Evolutionary conservation across 2,888 invertebrate genomes (phyloP).

Genomic region (Sisyra terminalis): DNA sequence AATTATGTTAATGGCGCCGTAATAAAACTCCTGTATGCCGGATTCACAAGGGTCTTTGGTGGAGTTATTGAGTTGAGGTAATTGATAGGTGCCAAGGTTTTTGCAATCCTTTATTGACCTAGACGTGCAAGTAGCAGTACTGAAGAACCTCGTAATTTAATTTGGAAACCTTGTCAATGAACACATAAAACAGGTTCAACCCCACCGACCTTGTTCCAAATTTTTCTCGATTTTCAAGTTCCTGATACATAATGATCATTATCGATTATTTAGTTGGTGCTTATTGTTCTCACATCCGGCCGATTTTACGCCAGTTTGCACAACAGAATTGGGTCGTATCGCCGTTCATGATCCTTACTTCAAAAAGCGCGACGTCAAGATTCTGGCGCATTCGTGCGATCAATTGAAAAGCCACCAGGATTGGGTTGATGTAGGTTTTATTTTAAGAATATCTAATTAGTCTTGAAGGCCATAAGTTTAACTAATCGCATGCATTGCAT

Average conservation of each 20-base stretch:
- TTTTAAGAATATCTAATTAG: no score
- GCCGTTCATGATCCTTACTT: slow-evolving; percentile 54
- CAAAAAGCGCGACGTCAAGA: slow-evolving; percentile 50
- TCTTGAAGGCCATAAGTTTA: no score
- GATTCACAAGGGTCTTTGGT: no score
- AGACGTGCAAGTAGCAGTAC: no score
- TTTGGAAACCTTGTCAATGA: not conserved
- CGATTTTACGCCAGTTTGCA: slow-evolving; percentile 83
- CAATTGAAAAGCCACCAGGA: slow-evolving; percentile 51
- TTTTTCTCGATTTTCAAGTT: not conserved
- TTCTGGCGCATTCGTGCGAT: slow-evolving; percentile 70
- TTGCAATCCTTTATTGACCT: no score
- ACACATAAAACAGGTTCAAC: not conserved
- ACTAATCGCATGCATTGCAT: no score
- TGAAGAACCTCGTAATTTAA: no score
- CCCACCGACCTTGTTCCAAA: not conserved
- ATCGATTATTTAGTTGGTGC: slow-evolving; percentile 48
- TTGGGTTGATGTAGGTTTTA: slow-evolving; percentile 41
- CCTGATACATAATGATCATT: not conserved
- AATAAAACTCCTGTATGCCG: no score
- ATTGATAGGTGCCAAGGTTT: no score
- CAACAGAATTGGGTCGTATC: slow-evolving; percentile 66
- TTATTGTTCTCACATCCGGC: slow-evolving; percentile 77
- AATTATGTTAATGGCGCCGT: no score
- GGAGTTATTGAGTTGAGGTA: no score